Evolutionary conservation across 2,113 vertebrate species (phyloP), one percentile per base, ranked within the genome.

Genomic region (Myiopsitta monachus): DNA sequence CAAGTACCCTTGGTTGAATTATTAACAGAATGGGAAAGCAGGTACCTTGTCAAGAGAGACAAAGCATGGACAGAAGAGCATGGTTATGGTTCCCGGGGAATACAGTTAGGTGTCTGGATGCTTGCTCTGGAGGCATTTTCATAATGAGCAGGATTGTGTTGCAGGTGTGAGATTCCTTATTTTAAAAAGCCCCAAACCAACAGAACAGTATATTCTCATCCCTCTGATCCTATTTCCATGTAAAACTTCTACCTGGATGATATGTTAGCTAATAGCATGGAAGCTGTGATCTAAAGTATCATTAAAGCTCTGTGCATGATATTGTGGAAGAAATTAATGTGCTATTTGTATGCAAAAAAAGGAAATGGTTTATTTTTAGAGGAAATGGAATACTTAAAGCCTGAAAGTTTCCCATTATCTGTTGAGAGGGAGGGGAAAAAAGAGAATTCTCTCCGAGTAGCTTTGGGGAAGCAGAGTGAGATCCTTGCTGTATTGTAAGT

Each of bases 221-320:
- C 69, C 90, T 96, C 80, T 54, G 57, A 96, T 97, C 28, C 57
- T 81, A 12, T 92, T 97, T 97, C 83, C 80, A 46, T 72, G 85
- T 96, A 94, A 97, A 96, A 90, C 95, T 82, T 92, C 97, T 97
- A 94, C 95, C 96, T 97, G 92, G 88, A 92, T 95, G 95, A 83
- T 80, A 81, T 39, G 84, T 90, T 96, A 79, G 92, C 95, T 98
- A 94, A 96, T 89, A 94, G 92, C 75, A 9, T 7, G 2, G 85
- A 96, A 95, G 90, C 92, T 18, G 11, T 88, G 62, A 91, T 91
- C 78, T 94, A 83, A 95, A 96, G 95, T 88, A 83, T 92, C 54
- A 16, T 96, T 92, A 97, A 94, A 96, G 81, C 94, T 93, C 70
- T 21, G 16, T 52, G 92, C 69, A 33, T 26, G 14, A 55, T 78